phyloP scores from a whole-genome alignment of 1,140 invertebrate genomes.

The Drosophila mojavensis region DNA sequence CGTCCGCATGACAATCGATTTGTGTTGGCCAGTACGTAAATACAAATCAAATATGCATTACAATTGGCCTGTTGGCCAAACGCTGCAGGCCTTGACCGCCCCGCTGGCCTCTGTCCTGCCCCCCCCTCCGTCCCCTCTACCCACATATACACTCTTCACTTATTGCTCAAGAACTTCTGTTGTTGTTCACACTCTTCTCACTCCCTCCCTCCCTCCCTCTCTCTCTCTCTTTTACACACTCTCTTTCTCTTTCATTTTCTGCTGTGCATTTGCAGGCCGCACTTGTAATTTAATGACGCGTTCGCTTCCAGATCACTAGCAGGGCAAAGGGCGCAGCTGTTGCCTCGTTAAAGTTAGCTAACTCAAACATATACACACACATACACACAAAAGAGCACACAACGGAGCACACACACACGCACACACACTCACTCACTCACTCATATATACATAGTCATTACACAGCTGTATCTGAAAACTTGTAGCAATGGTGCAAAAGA shows the following conservation, averaged over 20 bases:
- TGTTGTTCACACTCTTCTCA: slow-evolving; percentile 3
- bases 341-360: slow-evolving; percentile 66
- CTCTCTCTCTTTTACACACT: not conserved
- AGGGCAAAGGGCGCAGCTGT: slow-evolving; percentile 30
- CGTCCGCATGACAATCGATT: slow-evolving; percentile 76
- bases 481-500: slow-evolving; percentile 14
- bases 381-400: not conserved
- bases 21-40: slow-evolving; percentile 57
- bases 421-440: not conserved
- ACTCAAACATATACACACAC: slow-evolving; percentile 32
- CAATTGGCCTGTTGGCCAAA: slow-evolving; percentile 68
- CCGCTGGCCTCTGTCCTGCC: not conserved
- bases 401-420: not conserved
- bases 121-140: not conserved
- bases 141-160: not conserved
- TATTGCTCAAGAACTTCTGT: slow-evolving; percentile 25
- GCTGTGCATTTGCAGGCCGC: slow-evolving; percentile 52
- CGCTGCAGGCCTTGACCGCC: slow-evolving; percentile 60
- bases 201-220: not conserved
- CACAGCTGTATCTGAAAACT: slow-evolving; percentile 26
- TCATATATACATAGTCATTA: slow-evolving; percentile 5
- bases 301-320: slow-evolving; percentile 52
- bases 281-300: slow-evolving; percentile 77
- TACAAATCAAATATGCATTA: slow-evolving; percentile 83
- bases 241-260: slow-evolving; percentile 17